Evolutionary conservation across 2,113 vertebrate genomes (phyloP), one percentile per base, ranked within the genome.

Genomic region (Thermophis baileyi): DNA sequence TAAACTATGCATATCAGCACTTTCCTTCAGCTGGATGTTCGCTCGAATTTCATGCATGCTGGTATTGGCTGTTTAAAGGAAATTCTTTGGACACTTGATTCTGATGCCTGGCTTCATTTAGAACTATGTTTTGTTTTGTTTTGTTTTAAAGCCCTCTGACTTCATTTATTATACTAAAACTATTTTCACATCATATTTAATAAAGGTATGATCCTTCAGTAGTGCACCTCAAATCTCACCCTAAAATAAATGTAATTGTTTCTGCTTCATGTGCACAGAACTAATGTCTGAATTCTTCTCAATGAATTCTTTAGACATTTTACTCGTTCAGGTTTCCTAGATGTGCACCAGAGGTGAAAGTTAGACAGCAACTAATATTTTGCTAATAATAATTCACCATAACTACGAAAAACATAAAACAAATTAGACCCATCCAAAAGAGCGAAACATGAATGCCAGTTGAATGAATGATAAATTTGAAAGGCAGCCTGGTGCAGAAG

Each of bases 401-500:
- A 40, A 69, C n/a, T 51, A 35, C 14, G 49, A 53, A 6, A 46
- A 7, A 7, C 5, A 90, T 63, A 57, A 4, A 90, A 89, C 24
- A n/a, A 50, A 89, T 51, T 60, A 22, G 53, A 81, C 24, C 25
- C 24, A 44, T 51, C 54, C 11, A 20, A 40, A 87, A 90, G 54
- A 44, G 27, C 8, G 30, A 90, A 90, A 51, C 22, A 51, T 25
- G 40, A 60, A 49, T 90, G 55, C 16, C 53, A 50, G 40, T 14
- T 60, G 53, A 60, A 90, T 60, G 49, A 35, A 44, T 92, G 55
- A 51, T n/a, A 40, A 86, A 60, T 89, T 6, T 16, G 49, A 60
- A 90, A 88, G 91, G 30, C 57, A 88, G 69, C n/a, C 81, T 44
- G 57, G n/a, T 93, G 25, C 55, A 49, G 49, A 94, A 87, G 20